Conservation (phyloP, 2,797 vertebrate genomes). For the Phyllotis vaccarum region DNA sequence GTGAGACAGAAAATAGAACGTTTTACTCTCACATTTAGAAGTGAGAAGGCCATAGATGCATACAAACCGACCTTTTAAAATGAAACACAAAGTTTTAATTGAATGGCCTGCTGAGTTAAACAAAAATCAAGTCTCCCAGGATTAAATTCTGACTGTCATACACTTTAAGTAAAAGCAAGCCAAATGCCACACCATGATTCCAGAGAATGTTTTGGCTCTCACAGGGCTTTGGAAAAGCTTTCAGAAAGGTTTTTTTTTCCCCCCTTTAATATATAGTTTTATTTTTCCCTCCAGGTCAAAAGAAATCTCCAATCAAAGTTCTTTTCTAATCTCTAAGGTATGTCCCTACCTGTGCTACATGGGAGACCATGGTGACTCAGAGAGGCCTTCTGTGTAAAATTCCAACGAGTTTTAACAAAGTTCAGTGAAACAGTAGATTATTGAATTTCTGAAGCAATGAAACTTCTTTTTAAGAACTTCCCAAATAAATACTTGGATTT, state of each 20-base stretch:
- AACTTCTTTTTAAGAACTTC: slow-evolving; percentile 74
- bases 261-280: slow-evolving; percentile 68
- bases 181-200: slow-evolving; percentile 61
- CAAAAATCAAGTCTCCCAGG: slow-evolving; percentile 75
- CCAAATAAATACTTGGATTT: background rate
- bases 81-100: slow-evolving; percentile 79
- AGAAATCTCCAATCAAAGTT: slow-evolving; percentile 60
- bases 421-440: slow-evolving; percentile 63
- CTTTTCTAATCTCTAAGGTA: slow-evolving; percentile 12
- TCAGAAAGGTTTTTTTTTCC: slow-evolving; percentile 55
- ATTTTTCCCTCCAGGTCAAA: slow-evolving; percentile 69
- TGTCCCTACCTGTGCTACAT: slow-evolving; percentile 1
- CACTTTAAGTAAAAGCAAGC: slow-evolving; percentile 73
- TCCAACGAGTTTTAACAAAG: slow-evolving; percentile 66
- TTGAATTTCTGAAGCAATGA: slow-evolving; percentile 63
- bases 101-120: slow-evolving; percentile 75
- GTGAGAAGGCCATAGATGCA: slow-evolving; percentile 12
- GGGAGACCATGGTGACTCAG: slow-evolving; percentile 45
- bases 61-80: slow-evolving; percentile 72
- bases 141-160: slow-evolving; percentile 67
- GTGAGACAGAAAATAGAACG: slow-evolving; percentile 15
- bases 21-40: slow-evolving; percentile 54
- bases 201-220: slow-evolving; percentile 61
- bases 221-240: slow-evolving; percentile 65
- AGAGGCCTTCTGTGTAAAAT: slow-evolving; percentile 60